These are phyloP conservation scores for Meghimatium bilineatum DNA, from an alignment of 2,888 invertebrate genomes.

Conservation along the genomic window DNA sequence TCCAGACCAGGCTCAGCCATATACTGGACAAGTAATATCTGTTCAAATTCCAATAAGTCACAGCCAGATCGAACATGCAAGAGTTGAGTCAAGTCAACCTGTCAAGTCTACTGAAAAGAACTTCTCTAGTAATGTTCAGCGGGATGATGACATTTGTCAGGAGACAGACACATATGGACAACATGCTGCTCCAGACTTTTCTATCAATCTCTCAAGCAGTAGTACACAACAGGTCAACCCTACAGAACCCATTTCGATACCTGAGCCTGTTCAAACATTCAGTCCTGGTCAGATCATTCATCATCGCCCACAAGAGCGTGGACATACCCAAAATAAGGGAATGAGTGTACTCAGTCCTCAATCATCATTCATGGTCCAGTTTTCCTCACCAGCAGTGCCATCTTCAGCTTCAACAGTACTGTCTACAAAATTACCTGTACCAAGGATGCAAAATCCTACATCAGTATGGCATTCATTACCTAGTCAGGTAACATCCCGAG, in stretches of 20 bases:
- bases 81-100: neutral
- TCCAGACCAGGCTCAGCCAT: neutral
- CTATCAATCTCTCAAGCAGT: neutral
- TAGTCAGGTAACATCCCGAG: neutral
- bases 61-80: neutral
- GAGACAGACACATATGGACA: neutral
- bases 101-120: neutral
- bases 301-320: slow-evolving; percentile 25
- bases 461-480: slow-evolving; percentile 26
- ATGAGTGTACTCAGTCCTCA: neutral
- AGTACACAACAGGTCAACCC: neutral
- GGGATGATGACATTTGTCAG: neutral
- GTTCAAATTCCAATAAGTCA: neutral
- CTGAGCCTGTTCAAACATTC: slow-evolving; percentile 14
- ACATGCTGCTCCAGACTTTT: neutral
- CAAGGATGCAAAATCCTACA: slow-evolving; percentile 10
- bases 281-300: slow-evolving; percentile 44
- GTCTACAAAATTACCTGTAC: slow-evolving; percentile 1
- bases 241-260: slow-evolving; percentile 9
- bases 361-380: neutral
- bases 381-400: neutral
- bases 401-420: neutral
- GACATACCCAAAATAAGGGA: neutral
- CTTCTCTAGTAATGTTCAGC: neutral
- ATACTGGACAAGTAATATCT: neutral